These are phyloP conservation scores for Zapornia atra DNA, from an alignment of 2,113 vertebrate species.

Conservation along the genomic window DNA sequence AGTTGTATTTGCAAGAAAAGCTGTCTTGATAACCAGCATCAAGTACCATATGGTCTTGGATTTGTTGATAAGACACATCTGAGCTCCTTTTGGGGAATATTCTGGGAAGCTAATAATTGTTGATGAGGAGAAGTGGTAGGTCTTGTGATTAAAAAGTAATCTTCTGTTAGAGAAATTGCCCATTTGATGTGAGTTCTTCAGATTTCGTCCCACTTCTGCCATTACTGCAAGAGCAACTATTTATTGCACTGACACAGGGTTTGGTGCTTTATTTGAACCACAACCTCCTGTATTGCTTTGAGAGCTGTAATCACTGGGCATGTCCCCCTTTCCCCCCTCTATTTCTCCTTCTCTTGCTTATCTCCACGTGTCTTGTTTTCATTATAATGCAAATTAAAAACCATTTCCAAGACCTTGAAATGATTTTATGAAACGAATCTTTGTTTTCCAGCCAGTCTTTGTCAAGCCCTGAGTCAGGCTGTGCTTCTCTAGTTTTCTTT, in stretches of 20 bases:
- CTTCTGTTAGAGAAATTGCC: neutral
- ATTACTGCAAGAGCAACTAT: neutral
- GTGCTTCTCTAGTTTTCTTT: neutral
- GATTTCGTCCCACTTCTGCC: neutral
- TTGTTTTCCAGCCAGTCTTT: neutral
- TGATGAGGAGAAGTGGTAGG: neutral
- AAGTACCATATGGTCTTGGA: neutral
- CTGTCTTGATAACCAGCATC: neutral
- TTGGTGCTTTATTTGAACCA: neutral
- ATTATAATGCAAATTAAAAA: neutral
- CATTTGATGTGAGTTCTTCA: neutral
- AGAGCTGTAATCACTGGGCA: neutral
- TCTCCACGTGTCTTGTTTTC: neutral
- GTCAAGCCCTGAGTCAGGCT: neutral
- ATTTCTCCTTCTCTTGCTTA: neutral
- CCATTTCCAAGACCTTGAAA: neutral
- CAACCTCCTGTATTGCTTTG: neutral
- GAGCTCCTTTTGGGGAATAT: neutral
- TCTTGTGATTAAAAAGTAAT: slow-evolving; percentile 23
- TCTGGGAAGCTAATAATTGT: neutral
- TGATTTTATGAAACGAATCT: neutral
- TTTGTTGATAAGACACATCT: neutral
- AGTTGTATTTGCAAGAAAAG: neutral
- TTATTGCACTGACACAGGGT: neutral
- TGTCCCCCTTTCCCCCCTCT: neutral